These are phyloP conservation scores for Steromphala cineraria DNA, from an alignment of 2,888 invertebrate species.

Conservation along the genomic window DNA sequence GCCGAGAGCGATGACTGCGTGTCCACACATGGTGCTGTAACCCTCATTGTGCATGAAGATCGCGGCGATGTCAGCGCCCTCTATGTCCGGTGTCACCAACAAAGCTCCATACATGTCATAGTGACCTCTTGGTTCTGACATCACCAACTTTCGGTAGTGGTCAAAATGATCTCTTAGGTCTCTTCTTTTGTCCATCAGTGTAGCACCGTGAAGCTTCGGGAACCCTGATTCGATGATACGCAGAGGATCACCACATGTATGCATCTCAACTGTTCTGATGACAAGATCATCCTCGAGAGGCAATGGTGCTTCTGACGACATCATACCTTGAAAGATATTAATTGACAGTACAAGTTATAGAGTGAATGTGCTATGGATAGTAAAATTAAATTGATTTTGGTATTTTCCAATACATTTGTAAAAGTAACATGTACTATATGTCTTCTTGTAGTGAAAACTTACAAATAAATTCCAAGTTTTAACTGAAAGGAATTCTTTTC, in stretches of 20 bases:
- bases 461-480: no score
- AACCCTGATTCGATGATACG: constrained; percentile 71
- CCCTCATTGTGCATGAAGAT: constrained; percentile 75
- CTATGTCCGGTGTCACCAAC: constrained; percentile 65
- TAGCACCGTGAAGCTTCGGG: constrained; percentile 60
- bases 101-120: constrained; percentile 75
- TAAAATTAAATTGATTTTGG: no score
- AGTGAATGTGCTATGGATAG: no score
- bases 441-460: no score
- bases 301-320: not conserved
- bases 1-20: constrained; percentile 73
- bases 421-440: no score
- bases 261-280: constrained; percentile 73
- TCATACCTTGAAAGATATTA: not conserved
- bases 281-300: constrained; percentile 11
- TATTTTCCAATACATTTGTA: no score
- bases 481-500: no score
- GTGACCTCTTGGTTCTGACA: constrained; percentile 75
- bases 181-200: constrained; percentile 70
- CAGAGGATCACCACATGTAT: constrained; percentile 74
- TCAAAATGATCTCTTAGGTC: constrained; percentile 61
- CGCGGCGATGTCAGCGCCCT: constrained; percentile 68
- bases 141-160: constrained; percentile 66
- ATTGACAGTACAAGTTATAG: no score
- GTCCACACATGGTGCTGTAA: constrained; percentile 75